Evolutionary conservation across 2,888 invertebrate genomes (phyloP), one percentile per base, ranked within the genome.

Genomic region (Epinotia bilunana): DNA sequence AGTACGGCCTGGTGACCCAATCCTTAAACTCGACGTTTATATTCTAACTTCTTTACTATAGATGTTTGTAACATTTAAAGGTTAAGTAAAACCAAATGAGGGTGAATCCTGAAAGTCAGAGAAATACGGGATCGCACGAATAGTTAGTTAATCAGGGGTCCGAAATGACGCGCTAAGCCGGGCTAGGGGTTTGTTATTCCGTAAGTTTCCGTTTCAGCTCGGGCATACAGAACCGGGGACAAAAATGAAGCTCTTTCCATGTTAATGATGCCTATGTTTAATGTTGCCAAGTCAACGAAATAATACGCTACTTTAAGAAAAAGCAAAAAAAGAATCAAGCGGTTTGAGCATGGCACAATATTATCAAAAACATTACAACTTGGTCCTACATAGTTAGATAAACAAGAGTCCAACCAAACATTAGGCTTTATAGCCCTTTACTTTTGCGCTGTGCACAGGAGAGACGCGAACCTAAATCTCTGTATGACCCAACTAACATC

Each of bases 141-240:
- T 61, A 75, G 61, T 61, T 75, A 67, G 71, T 75, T 72, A 72
- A 72, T 75, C 65, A 67, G 75, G 60, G 61, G 60, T 46, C 67
- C 67, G 61, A 20, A 61, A 46, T 43, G 73, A 53, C 53, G 55
- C 20, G 61, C 72, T 75, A 75, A 75, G 71, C 72, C 61, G 2
- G 72, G 75, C 71, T 75, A 72, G 39, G 65, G 67, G 49, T 60
- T 61, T 61, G 61, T 74, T 58, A 58, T 63, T 53, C 65, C 23
- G 55, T 7, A 57, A 67, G 65, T 75, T 72, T 71, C 55, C 61
- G 46, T 75, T 65, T 57, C 55, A 60, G 6, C 23, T 43, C 62
- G 18, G 58, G 49, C 43, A 65, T 23, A 61, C 16, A 28, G 43
- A 61, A 62, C 53, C 53, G 0, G 33, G 55, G 60, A 43, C 20